Conservation (phyloP, 2,797 vertebrate genomes). For the Oophaga sylvatica region DNA sequence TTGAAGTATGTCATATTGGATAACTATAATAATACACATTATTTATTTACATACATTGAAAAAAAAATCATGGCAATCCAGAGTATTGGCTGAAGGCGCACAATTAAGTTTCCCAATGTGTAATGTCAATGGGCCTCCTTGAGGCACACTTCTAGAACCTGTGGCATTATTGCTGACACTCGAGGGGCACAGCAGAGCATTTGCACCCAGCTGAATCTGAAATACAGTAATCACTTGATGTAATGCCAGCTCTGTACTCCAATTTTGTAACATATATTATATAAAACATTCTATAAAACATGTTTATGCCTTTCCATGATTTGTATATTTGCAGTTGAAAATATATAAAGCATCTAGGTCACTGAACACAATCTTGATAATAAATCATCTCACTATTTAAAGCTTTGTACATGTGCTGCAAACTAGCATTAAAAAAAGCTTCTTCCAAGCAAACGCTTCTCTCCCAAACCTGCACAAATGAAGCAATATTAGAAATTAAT, state of each 20-base stretch:
- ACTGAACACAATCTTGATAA: constrained; percentile 57
- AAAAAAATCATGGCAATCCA: neutral
- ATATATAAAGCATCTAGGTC: constrained; percentile 20
- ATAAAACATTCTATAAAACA: neutral
- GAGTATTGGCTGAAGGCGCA: neutral
- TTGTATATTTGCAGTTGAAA: constrained; percentile 9
- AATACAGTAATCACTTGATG: neutral
- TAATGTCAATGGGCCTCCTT: neutral
- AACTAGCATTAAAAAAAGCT: constrained; percentile 27
- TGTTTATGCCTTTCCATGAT: neutral
- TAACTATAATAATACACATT: neutral
- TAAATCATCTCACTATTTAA: constrained; percentile 69
- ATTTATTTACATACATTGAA: neutral
- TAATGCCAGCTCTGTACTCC: neutral
- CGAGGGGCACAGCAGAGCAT: neutral
- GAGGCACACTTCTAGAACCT: neutral
- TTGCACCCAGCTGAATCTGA: neutral
- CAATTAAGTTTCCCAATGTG: neutral
- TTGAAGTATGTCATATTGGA: neutral
- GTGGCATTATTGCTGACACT: neutral
- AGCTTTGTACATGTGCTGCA: neutral
- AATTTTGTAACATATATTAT: neutral
- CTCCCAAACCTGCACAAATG: constrained; percentile 14
- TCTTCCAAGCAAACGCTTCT: constrained; percentile 21
- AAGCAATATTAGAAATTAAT: neutral